Percentiles rank a stretch among this genome's conserved stretches.
phyloP scores from a whole-genome alignment of 1,140 invertebrate species.

The Himalopsyche phryganea region DNA sequence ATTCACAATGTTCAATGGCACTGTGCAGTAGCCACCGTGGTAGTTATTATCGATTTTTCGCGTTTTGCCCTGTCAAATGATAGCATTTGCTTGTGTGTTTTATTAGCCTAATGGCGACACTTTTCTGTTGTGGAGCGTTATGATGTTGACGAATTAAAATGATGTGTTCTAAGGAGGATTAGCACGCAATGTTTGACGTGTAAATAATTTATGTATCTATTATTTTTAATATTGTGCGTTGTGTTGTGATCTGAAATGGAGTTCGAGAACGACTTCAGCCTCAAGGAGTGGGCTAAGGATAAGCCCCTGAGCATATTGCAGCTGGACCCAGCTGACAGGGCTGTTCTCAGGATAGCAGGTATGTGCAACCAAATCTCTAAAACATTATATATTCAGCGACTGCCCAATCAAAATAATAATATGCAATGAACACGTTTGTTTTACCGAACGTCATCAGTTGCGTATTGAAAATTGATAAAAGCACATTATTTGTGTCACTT shows the following conservation, averaged over 20 bases:
- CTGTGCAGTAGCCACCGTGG: neutral
- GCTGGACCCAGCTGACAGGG: conserved; percentile 89
- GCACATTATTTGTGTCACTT: no score
- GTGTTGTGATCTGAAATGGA: conserved; percentile 61
- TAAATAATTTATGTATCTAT: neutral
- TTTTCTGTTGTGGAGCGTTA: neutral
- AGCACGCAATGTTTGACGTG: conserved; percentile 1
- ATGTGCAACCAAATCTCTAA: conserved; percentile 43
- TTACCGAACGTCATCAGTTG: no score
- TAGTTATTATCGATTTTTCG: conserved; percentile 23
- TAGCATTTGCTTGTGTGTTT: conserved; percentile 1
- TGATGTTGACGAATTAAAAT: conserved; percentile 12
- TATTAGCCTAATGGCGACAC: neutral
- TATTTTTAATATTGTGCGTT: conserved; percentile 28
- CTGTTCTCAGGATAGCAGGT: conserved; percentile 95
- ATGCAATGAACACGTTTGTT: no score
- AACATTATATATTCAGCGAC: no score
- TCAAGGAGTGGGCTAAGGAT: conserved; percentile 94
- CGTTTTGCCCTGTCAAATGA: conserved; percentile 10
- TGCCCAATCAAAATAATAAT: no score
- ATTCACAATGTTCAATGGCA: no score
- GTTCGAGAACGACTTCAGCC: conserved; percentile 76
- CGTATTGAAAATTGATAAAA: no score
- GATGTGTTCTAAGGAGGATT: neutral
- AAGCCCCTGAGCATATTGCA: conserved; percentile 94